These are phyloP conservation scores for Oreohelix idahoensis DNA, from an alignment of 1,140 invertebrate genomes.

Conservation along the genomic window DNA sequence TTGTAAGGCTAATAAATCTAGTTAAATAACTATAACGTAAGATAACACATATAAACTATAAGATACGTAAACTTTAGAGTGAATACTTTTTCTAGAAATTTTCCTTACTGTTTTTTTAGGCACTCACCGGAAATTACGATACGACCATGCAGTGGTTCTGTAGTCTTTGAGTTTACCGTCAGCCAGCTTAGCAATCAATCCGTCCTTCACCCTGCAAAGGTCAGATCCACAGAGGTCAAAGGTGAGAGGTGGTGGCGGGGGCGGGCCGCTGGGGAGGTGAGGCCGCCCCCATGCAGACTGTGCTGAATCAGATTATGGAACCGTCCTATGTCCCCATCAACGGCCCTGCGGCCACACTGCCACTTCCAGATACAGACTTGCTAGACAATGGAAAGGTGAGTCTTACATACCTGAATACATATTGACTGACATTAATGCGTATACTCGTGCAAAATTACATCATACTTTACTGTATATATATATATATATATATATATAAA, in stretches of 20 bases:
- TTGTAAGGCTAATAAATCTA: no score
- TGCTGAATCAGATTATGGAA: constrained; percentile 62
- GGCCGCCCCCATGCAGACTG: constrained; percentile 56
- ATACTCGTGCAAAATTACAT: no score
- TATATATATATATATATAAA: no score
- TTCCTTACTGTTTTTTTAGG: not conserved
- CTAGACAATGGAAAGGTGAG: constrained; percentile 52
- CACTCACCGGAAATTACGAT: not conserved
- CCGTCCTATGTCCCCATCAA: constrained; percentile 62
- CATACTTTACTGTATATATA: no score
- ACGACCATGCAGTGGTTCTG: constrained; percentile 51
- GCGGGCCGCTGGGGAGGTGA: constrained; percentile 48
- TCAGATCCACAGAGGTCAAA: not conserved
- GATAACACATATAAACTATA: no score
- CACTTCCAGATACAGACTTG: constrained; percentile 52
- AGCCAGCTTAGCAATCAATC: constrained; percentile 26
- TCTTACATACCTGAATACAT: no score
- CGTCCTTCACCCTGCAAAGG: constrained; percentile 10
- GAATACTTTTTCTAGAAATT: no score
- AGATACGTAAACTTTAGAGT: no score
- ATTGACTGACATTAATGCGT: no score
- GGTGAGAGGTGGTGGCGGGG: constrained; percentile 18
- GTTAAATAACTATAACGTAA: no score
- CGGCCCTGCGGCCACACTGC: constrained; percentile 50
- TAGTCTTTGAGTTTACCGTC: constrained; percentile 38